Evolutionary conservation across 2,113 vertebrate genomes (phyloP).

Genomic region (Anseranas semipalmata): DNA sequence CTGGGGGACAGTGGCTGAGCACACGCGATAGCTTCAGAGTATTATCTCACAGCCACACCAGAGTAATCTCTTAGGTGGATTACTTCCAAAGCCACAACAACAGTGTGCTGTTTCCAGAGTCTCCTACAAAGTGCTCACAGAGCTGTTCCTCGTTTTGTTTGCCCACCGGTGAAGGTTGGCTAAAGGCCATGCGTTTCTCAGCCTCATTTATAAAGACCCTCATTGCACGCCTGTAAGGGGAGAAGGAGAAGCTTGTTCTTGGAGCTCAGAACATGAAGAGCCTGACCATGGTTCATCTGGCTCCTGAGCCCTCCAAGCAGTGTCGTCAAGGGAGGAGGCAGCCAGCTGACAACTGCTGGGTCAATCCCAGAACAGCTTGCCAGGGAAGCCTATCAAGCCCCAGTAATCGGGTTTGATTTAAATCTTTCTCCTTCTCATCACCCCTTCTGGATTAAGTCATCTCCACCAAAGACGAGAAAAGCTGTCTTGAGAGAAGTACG

Average conservation of each 20-base stretch:
- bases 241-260: not conserved
- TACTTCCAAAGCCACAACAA: not conserved
- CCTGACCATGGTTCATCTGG: not conserved
- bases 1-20: not conserved
- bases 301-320: not conserved
- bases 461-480: not conserved
- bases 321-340: not conserved
- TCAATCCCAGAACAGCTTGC: conserved; percentile 39
- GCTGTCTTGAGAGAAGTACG: not conserved
- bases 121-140: not conserved
- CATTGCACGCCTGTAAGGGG: not conserved
- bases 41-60: not conserved
- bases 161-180: not conserved
- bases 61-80: conserved; percentile 32
- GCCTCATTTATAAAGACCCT: not conserved
- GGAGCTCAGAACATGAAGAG: not conserved
- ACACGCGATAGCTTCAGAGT: conserved; percentile 1
- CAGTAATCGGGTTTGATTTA: conserved; percentile 44
- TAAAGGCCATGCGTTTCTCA: fast-evolving
- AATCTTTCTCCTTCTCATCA: conserved; percentile 56
- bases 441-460: conserved; percentile 44
- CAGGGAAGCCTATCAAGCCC: conserved; percentile 29
- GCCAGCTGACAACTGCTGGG: conserved; percentile 27
- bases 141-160: not conserved
- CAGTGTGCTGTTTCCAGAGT: not conserved